Conservation (phyloP, 1,140 invertebrate species). For the Halesus radiatus region DNA sequence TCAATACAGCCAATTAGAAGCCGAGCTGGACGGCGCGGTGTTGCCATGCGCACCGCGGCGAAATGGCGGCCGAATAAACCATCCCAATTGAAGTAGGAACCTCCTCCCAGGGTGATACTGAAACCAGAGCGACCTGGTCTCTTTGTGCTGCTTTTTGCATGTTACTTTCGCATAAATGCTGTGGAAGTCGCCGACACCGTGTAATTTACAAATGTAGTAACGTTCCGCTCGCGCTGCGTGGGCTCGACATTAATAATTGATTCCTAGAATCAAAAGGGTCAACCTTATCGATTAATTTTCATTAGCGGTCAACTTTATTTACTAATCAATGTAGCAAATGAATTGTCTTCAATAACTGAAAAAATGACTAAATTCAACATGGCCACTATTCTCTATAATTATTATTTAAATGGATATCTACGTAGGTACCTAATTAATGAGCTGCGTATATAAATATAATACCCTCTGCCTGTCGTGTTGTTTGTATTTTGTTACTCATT, state of each 20-base stretch:
- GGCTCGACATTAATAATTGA: background rate
- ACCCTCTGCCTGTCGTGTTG: background rate
- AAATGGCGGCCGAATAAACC: constrained; percentile 23
- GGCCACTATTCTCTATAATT: too few relatives aligned
- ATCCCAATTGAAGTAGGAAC: background rate
- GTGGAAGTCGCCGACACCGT: constrained; percentile 1
- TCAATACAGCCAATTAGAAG: constrained; percentile 51
- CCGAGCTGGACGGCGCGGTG: constrained; percentile 27
- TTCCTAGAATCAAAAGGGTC: too few relatives aligned
- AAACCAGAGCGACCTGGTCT: background rate
- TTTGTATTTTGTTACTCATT: background rate
- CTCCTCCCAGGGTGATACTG: background rate
- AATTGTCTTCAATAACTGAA: too few relatives aligned
- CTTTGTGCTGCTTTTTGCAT: background rate
- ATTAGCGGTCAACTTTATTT: too few relatives aligned
- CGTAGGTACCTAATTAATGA: too few relatives aligned
- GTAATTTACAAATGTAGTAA: constrained; percentile 1
- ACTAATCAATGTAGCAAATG: too few relatives aligned
- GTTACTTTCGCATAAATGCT: background rate
- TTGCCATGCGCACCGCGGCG: constrained; percentile 23
- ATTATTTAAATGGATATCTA: too few relatives aligned
- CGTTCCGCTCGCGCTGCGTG: background rate
- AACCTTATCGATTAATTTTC: too few relatives aligned
- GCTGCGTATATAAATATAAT: too few relatives aligned
- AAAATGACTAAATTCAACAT: too few relatives aligned